These are phyloP conservation scores for Erpornis zantholeuca DNA, from an alignment of 2,113 vertebrate species.

Conservation along the genomic window DNA sequence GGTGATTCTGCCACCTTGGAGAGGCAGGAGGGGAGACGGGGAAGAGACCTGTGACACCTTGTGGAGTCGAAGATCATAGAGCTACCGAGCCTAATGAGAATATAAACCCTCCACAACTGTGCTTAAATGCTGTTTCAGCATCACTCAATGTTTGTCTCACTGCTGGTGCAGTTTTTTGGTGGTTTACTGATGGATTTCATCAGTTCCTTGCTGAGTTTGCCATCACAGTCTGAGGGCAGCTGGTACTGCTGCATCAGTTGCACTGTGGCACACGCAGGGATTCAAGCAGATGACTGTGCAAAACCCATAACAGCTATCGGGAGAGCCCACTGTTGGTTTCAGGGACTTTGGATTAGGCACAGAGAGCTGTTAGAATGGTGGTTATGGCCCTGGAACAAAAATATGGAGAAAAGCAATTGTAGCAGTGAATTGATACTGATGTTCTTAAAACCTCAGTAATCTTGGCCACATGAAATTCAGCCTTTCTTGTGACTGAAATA, in stretches of 20 bases:
- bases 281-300: not conserved
- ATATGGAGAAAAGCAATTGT: not conserved
- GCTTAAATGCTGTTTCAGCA: not conserved
- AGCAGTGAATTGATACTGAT: slow-evolving; percentile 1
- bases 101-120: not conserved
- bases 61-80: fast-evolving
- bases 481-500: slow-evolving; percentile 38
- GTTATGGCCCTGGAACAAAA: slow-evolving; percentile 17
- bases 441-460: slow-evolving; percentile 38
- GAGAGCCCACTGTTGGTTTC: not conserved
- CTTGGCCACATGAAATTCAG: slow-evolving; percentile 16
- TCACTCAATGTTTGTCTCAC: fast-evolving
- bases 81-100: not conserved
- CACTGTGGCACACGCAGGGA: fast-evolving
- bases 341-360: not conserved
- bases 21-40: not conserved
- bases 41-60: not conserved
- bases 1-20: fast-evolving
- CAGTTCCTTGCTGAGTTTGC: not conserved
- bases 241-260: not conserved
- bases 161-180: not conserved
- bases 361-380: not conserved
- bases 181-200: not conserved
- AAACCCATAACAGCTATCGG: fast-evolving
- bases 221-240: not conserved